These are phyloP conservation scores for Eurois occulta DNA, from an alignment of 2,888 invertebrate genomes.

Conservation along the genomic window DNA sequence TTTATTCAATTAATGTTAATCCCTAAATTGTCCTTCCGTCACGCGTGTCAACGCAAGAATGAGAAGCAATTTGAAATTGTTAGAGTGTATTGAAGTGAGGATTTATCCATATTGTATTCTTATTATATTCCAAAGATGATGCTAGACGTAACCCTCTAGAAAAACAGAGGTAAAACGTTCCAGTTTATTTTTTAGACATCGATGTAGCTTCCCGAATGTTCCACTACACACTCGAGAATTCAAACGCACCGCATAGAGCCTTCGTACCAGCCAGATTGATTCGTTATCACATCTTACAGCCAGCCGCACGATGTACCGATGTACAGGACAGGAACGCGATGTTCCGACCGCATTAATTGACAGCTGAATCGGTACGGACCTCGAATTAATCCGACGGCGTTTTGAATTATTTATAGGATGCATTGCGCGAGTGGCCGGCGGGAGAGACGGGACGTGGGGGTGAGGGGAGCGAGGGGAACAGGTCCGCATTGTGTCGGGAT, in stretches of 20 bases:
- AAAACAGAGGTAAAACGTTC: neutral
- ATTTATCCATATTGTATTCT: neutral
- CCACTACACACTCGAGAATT: neutral
- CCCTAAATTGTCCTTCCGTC: neutral
- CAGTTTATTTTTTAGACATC: neutral
- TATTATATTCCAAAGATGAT: neutral
- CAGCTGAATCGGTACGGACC: slow-evolving; percentile 87
- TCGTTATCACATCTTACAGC: slow-evolving; percentile 63
- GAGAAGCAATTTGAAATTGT: neutral
- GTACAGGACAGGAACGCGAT: slow-evolving; percentile 63
- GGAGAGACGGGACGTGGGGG: slow-evolving; percentile 59
- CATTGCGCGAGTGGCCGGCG: slow-evolving; percentile 76
- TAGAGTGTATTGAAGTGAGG: neutral
- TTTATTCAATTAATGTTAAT: slow-evolving; percentile 10
- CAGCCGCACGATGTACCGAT: slow-evolving; percentile 44
- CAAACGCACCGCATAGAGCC: slow-evolving; percentile 40
- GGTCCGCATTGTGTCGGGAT: slow-evolving; percentile 87
- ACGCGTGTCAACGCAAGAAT: slow-evolving; percentile 1
- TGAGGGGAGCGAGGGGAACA: slow-evolving; percentile 72
- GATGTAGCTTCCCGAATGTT: neutral
- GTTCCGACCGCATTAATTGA: slow-evolving; percentile 84
- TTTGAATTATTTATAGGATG: slow-evolving; percentile 88
- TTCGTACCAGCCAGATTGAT: slow-evolving; percentile 57
- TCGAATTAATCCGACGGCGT: slow-evolving; percentile 86
- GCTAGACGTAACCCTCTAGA: neutral